These are phyloP conservation scores for human DNA, from an alignment of 2,113 vertebrate species.

Conservation along the genomic window DNA sequence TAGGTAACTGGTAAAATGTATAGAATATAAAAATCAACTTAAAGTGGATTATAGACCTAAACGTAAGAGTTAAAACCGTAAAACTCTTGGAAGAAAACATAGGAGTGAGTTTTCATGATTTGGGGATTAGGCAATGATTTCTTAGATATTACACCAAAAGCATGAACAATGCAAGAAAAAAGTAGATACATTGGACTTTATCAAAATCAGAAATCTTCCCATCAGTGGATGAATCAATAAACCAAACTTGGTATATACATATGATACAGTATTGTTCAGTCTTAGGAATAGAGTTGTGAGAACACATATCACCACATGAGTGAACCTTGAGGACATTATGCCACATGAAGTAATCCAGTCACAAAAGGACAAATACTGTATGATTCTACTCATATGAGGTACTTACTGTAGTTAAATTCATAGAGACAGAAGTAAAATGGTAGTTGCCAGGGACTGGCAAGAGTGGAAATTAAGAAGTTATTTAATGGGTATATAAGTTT, in stretches of 20 bases:
- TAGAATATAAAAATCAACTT: background rate
- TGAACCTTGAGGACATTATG: background rate
- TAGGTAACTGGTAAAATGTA: background rate
- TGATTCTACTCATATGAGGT: background rate
- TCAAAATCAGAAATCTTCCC: background rate
- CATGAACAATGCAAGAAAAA: background rate
- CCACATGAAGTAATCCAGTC: background rate
- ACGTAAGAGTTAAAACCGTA: background rate
- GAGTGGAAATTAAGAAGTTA: background rate
- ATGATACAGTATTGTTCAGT: background rate
- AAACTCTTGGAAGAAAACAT: background rate
- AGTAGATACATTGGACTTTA: background rate
- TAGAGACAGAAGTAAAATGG: background rate
- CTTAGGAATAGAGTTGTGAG: background rate
- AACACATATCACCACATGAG: background rate
- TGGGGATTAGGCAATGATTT: background rate
- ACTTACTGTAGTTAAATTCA: background rate
- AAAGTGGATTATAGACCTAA: background rate
- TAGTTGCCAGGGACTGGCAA: background rate
- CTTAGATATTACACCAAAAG: background rate
- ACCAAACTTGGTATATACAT: background rate
- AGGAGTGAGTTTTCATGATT: background rate
- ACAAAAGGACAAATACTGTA: background rate
- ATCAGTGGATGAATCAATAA: background rate
- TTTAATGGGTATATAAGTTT: too few relatives aligned